Evolutionary conservation across 2,113 vertebrate species (phyloP).

Genomic region (Platichthys stellatus): DNA sequence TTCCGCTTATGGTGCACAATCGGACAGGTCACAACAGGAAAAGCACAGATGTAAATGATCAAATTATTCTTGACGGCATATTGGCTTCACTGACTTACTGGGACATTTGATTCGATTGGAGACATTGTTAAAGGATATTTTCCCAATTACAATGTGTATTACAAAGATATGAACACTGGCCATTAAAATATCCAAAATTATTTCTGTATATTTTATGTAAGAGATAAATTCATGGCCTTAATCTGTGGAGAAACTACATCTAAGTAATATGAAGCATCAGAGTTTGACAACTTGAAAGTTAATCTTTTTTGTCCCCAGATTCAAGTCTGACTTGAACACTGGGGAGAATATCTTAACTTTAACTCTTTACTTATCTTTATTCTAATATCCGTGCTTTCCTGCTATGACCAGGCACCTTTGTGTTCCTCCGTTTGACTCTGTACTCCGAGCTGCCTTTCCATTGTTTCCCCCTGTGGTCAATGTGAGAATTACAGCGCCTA

Average conservation of each 20-base stretch:
- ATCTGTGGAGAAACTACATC: too few species aligned
- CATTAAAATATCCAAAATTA: too few species aligned
- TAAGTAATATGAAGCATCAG: too few species aligned
- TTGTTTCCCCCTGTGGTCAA: background rate
- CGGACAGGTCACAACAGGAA: background rate
- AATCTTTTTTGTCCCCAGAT: background rate
- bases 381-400: background rate
- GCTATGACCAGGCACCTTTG: background rate
- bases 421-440: background rate
- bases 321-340: background rate
- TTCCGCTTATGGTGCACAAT: background rate
- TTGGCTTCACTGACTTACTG: background rate
- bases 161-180: background rate
- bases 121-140: too few species aligned
- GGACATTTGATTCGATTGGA: background rate
- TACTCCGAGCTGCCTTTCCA: background rate
- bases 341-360: background rate
- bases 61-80: background rate
- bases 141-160: too few species aligned
- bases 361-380: background rate
- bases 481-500: background rate
- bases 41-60: background rate
- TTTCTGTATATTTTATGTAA: too few species aligned
- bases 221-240: too few species aligned
- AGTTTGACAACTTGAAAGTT: too few species aligned